Evolutionary conservation across 2,113 vertebrate genomes (phyloP), one percentile per base, ranked within the genome.

Genomic region (Amphiprion ocellaris): DNA sequence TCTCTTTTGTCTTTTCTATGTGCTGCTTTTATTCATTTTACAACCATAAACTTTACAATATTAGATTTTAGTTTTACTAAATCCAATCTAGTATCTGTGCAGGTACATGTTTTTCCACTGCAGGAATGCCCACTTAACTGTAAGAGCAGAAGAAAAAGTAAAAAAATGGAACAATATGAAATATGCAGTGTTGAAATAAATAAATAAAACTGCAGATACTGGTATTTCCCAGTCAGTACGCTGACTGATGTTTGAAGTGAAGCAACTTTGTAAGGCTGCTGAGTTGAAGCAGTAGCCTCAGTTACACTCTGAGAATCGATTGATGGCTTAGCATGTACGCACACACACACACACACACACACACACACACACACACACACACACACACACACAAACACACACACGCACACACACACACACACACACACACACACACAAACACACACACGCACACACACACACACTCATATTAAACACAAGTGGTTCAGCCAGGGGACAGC

Each of bases 401-500:
- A 2, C 39, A 65, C 28, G 10, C 71, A 71, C 63, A 74, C 61
- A 67, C 67, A n/a, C 52, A 24, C 9, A 46, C 73, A 17, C 58
- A 58, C 26, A 28, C 50, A 41, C 10, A 47, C 50, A 67, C 10
- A 24, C 66, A 61, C 58, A 2, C 39, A 17, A 53, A 58, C 26
- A 28, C 50, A 41, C 8, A 54, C 41, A 23, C 70, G n/a, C 59
- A 75, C 56, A 58, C 74, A 69, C 70, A 73, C 67, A 75, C 17
- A 12, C 23, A 19, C 65, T 79, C 75, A 88, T 78, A 84, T 87
- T 82, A 89, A 85, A 89, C 85, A 89, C 61, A 72, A 64, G 60
- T 87, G 83, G 90, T 93, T 92, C 92, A 93, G 72, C 79, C 69
- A 89, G 64, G 74, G 90, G 90, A 92, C 90, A 93, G 84, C 65